These are phyloP conservation scores for Galago senegalensis DNA, from an alignment of 2,797 vertebrate genomes.

Conservation along the genomic window DNA sequence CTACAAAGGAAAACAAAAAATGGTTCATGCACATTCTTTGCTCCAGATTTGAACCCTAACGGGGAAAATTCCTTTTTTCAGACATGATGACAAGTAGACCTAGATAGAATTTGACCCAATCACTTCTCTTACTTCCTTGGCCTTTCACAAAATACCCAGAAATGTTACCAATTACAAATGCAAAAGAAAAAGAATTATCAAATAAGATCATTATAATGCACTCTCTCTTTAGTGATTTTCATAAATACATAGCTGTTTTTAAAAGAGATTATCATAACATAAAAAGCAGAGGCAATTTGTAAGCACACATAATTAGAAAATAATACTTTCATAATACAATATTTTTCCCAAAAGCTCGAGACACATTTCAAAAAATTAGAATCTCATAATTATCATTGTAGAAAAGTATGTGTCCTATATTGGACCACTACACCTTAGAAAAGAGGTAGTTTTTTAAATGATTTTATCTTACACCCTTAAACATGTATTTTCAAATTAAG, in stretches of 20 bases:
- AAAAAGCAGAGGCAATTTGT: conserved; percentile 29
- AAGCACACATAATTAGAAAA: conserved; percentile 20
- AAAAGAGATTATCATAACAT: conserved; percentile 31
- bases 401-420: background rate
- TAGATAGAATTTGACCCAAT: background rate
- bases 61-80: background rate
- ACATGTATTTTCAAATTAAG: conserved; percentile 83
- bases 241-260: conserved; percentile 36
- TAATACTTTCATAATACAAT: background rate
- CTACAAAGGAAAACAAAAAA: background rate
- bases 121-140: conserved; percentile 1
- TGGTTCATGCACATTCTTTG: background rate
- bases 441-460: background rate
- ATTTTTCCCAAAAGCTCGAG: conserved; percentile 64
- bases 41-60: background rate
- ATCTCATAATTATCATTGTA: conserved; percentile 24
- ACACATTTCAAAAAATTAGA: conserved; percentile 28
- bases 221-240: background rate
- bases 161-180: background rate
- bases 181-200: conserved; percentile 42
- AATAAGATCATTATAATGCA: background rate
- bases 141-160: conserved; percentile 42
- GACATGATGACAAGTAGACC: conserved; percentile 12
- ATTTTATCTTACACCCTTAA: conserved; percentile 62
- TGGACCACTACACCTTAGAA: conserved; percentile 26